phyloP scores from a whole-genome alignment of 2,797 vertebrate genomes.

The Podarcis siculus region DNA sequence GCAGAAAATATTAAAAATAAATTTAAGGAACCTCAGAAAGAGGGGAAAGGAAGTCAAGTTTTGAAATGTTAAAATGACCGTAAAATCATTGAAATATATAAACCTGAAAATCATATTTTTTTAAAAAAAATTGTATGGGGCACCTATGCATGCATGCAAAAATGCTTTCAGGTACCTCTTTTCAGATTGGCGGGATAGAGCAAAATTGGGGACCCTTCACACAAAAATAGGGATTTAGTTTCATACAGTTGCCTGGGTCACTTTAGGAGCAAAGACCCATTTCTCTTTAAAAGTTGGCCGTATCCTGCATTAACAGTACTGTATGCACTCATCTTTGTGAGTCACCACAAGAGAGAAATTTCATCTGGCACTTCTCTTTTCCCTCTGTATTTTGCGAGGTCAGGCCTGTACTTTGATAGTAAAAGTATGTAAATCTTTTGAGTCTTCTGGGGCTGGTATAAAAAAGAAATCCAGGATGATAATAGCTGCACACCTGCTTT shows the following conservation, averaged over 20 bases:
- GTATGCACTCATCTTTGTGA: not conserved
- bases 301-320: not conserved
- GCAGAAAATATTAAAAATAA: too few relatives aligned
- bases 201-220: not conserved
- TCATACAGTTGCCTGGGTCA: not conserved
- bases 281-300: not conserved
- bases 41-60: too few relatives aligned
- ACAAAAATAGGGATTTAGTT: not conserved
- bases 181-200: not conserved
- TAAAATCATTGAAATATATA: too few relatives aligned
- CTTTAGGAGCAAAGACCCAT: not conserved
- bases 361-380: not conserved
- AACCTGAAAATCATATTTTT: too few relatives aligned
- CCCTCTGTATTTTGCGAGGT: not conserved
- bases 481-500: slow-evolving; percentile 6
- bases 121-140: too few relatives aligned
- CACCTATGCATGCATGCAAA: too few relatives aligned
- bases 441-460: not conserved
- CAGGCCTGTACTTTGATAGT: rapidly evolving
- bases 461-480: not conserved
- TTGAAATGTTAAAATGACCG: too few relatives aligned
- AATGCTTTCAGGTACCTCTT: not conserved
- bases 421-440: not conserved
- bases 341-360: not conserved
- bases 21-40: too few relatives aligned